A percentile compares a stretch with the other conserved stretches of the same genome.
These are phyloP conservation scores for Prietella phreatophila DNA, from an alignment of 2,113 vertebrate genomes.

Conservation along the genomic window DNA sequence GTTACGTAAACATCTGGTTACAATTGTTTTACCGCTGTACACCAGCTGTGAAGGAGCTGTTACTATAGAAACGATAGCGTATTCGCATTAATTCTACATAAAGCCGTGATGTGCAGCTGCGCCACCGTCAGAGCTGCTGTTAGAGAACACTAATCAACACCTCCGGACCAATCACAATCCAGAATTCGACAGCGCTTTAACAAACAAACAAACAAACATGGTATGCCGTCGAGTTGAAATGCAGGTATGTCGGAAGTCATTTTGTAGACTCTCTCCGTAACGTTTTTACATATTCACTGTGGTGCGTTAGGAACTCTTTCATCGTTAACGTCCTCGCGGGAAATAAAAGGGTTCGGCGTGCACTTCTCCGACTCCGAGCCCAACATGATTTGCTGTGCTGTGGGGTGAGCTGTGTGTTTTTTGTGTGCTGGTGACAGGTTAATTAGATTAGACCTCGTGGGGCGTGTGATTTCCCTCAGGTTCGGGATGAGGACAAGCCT, in stretches of 20 bases:
- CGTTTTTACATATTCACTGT: background rate
- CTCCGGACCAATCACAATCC: background rate
- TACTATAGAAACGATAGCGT: background rate
- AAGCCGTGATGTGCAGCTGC: background rate
- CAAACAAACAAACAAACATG: background rate
- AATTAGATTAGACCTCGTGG: conserved; percentile 17
- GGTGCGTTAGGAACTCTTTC: background rate
- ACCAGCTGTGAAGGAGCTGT: background rate
- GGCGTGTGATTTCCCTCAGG: conserved; percentile 23
- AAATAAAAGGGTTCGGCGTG: background rate
- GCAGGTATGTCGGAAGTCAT: background rate
- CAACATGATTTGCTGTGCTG: background rate
- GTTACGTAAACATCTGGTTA: background rate
- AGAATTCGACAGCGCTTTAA: background rate
- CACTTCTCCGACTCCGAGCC: background rate
- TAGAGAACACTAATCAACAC: background rate
- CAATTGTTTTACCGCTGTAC: background rate
- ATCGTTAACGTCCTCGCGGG: background rate
- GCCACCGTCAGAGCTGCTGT: background rate
- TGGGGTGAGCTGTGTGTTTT: background rate
- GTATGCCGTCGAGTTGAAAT: background rate
- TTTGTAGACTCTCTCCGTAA: too few relatives aligned
- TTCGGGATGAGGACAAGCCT: background rate
- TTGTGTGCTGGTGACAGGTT: background rate
- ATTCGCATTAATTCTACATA: background rate